phyloP scores from a whole-genome alignment of 2,888 invertebrate species.

The Orgyia antiqua region DNA sequence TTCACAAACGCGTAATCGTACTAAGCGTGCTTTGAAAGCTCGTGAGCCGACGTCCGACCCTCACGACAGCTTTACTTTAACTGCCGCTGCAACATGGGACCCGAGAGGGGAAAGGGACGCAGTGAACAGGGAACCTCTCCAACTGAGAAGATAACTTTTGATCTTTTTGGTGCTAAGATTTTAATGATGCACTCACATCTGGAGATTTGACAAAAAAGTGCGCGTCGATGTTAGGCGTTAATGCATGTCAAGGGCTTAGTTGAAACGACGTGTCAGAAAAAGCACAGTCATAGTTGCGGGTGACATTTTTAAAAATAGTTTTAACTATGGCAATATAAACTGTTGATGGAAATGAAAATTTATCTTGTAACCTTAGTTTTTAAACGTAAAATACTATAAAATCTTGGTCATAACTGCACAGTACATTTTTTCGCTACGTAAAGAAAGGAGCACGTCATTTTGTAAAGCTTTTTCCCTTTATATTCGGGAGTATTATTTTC shows the following conservation, averaged over 20 bases:
- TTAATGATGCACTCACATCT: conserved; percentile 75
- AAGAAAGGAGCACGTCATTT: no score
- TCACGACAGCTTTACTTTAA: conserved; percentile 52
- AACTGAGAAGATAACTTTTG: conserved; percentile 73
- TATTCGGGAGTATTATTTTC: conserved; percentile 57
- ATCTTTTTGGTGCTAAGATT: conserved; percentile 75
- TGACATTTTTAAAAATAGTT: conserved; percentile 70
- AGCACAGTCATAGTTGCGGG: conserved; percentile 58
- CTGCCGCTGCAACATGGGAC: conserved; percentile 49
- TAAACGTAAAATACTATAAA: no score
- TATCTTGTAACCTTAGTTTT: no score
- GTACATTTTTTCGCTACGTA: no score
- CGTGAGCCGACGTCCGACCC: conserved; percentile 36
- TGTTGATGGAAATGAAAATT: conserved; percentile 36
- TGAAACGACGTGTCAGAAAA: conserved; percentile 69
- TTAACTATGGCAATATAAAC: conserved; percentile 40
- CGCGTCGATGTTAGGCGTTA: conserved; percentile 64
- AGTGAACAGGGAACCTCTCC: conserved; percentile 53
- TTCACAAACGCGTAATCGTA: conserved; percentile 37
- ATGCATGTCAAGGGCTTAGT: conserved; percentile 73
- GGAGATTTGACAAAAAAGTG: conserved; percentile 68
- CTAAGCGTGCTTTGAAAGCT: conserved; percentile 42
- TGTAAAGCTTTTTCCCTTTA: no score
- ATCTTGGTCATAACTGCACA: no score
- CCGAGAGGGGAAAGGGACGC: conserved; percentile 49